phyloP scores from a whole-genome alignment of 2,888 invertebrate genomes.

The Vanessa cardui region DNA sequence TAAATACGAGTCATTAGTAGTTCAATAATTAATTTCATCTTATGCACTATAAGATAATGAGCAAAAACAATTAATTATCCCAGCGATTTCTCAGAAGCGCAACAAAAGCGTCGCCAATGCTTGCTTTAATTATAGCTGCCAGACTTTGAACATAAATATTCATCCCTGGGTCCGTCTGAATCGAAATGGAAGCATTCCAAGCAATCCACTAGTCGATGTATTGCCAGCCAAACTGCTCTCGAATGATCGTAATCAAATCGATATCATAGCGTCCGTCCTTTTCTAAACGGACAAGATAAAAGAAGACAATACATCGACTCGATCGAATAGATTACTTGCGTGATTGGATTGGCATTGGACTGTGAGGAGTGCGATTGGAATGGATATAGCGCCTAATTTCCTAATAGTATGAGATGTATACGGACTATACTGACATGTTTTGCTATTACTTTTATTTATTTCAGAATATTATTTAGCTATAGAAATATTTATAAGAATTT shows the following conservation, averaged over 20 bases:
- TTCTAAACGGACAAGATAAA: slow-evolving; percentile 33
- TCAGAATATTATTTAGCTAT: too few species aligned
- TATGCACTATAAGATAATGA: slow-evolving; percentile 40
- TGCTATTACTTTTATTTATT: not conserved
- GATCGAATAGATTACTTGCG: slow-evolving; percentile 33
- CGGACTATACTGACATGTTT: not conserved
- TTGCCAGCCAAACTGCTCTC: slow-evolving; percentile 25
- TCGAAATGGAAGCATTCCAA: slow-evolving; percentile 61
- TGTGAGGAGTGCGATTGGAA: slow-evolving; percentile 10
- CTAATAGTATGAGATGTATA: not conserved
- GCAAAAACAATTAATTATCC: slow-evolving; percentile 38
- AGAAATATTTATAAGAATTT: too few species aligned
- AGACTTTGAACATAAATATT: slow-evolving; percentile 63
- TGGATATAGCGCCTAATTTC: slow-evolving; percentile 24
- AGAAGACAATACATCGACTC: slow-evolving; percentile 28
- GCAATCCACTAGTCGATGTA: slow-evolving; percentile 46
- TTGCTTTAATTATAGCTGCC: slow-evolving; percentile 49
- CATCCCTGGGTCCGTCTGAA: slow-evolving; percentile 49
- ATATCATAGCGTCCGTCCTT: slow-evolving; percentile 33
- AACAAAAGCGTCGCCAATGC: slow-evolving; percentile 49
- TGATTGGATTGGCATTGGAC: slow-evolving; percentile 28
- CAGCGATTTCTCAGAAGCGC: slow-evolving; percentile 38
- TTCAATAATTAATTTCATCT: slow-evolving; percentile 4
- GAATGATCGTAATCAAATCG: slow-evolving; percentile 43
- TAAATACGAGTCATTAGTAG: not conserved